These are phyloP conservation scores for Odobenus rosmarus DNA, from an alignment of 2,113 vertebrate genomes.

Conservation along the genomic window DNA sequence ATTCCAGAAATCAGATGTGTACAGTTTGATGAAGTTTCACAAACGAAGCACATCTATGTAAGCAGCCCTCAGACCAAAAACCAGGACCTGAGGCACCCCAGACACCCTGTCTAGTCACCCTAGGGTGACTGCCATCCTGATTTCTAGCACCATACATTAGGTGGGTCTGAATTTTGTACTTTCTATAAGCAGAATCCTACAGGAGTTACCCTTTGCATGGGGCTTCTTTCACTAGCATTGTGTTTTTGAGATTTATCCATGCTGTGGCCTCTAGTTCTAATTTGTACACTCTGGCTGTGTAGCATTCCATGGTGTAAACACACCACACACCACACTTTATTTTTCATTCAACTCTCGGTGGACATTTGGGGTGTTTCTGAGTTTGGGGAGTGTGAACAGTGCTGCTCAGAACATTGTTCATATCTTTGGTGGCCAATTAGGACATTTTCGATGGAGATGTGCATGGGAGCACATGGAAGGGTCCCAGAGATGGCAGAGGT, in stretches of 20 bases:
- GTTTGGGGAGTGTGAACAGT: neutral
- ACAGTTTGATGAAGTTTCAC: neutral
- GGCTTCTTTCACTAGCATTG: neutral
- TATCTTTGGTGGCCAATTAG: neutral
- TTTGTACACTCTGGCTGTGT: neutral
- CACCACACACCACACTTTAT: neutral
- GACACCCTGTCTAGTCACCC: neutral
- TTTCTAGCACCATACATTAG: neutral
- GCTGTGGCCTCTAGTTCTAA: neutral
- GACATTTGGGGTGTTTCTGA: neutral
- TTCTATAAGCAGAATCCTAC: neutral
- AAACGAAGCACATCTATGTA: neutral
- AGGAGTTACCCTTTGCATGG: rapidly evolving
- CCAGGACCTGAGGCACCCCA: neutral
- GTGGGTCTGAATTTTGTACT: too few relatives aligned
- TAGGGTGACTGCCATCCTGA: neutral
- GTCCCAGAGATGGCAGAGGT: neutral
- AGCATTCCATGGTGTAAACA: neutral
- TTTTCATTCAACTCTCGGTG: neutral
- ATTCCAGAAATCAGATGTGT: neutral
- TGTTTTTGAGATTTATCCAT: neutral
- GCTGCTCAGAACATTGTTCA: neutral
- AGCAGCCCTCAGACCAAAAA: neutral
- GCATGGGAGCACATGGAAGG: neutral
- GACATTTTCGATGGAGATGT: neutral